Evolutionary conservation across 1,140 invertebrate genomes (phyloP).

Genomic region (Ceratosolen solmsi): DNA sequence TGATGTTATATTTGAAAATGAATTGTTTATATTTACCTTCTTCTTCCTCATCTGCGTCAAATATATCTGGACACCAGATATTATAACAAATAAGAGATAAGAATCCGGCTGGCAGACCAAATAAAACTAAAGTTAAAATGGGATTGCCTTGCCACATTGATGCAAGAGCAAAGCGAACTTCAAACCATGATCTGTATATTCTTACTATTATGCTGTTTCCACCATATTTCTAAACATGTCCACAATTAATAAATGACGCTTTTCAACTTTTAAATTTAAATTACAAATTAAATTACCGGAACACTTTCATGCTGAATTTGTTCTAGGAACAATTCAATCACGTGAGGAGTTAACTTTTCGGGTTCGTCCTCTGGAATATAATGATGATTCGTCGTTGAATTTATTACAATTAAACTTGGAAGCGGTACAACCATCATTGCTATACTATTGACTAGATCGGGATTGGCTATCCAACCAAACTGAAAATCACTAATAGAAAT

Average conservation of each 20-base stretch:
- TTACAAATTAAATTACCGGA: constrained; percentile 75
- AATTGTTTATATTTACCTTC: constrained; percentile 63
- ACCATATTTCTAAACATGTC: constrained; percentile 80
- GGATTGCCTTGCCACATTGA: constrained; percentile 95
- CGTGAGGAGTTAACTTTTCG: constrained; percentile 83
- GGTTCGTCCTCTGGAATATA: constrained; percentile 91
- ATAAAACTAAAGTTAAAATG: constrained; percentile 88
- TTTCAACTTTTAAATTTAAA: too few relatives aligned
- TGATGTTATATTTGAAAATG: constrained; percentile 53
- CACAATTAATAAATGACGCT: constrained; percentile 21
- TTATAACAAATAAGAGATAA: constrained; percentile 95
- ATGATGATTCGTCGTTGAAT: constrained; percentile 91
- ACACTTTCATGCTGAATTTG: constrained; percentile 82
- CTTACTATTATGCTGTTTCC: constrained; percentile 83
- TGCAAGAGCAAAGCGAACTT: constrained; percentile 80
- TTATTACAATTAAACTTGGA: constrained; percentile 91
- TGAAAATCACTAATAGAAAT: constrained; percentile 80
- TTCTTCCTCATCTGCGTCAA: constrained; percentile 92
- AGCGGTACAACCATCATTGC: constrained; percentile 88
- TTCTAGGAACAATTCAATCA: constrained; percentile 85
- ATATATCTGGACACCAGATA: constrained; percentile 93
- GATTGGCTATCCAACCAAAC: constrained; percentile 92
- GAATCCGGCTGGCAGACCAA: constrained; percentile 92
- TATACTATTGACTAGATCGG: constrained; percentile 91
- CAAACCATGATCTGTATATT: constrained; percentile 85